phyloP scores from a whole-genome alignment of 2,797 vertebrate genomes.

The Uromys caudimaculatus region DNA sequence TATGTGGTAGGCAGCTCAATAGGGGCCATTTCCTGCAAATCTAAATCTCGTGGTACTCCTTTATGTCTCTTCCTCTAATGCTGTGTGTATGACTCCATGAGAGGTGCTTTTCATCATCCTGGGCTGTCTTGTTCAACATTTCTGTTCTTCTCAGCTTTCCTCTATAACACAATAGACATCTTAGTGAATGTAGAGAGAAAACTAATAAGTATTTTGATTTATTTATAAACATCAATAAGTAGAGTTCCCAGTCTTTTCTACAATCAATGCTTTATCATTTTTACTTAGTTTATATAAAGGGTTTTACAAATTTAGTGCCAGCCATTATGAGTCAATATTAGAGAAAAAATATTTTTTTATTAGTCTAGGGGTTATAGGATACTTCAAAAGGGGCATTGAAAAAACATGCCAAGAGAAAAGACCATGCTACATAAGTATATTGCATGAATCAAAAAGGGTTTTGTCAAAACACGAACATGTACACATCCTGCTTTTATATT shows the following conservation, averaged over 20 bases:
- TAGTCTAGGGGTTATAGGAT: constrained; percentile 56
- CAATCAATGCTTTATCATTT: constrained; percentile 32
- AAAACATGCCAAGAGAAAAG: constrained; percentile 74
- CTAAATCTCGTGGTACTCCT: not conserved
- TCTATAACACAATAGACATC: constrained; percentile 21
- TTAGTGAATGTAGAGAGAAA: not conserved
- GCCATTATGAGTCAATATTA: constrained; percentile 52
- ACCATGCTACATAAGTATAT: constrained; percentile 80
- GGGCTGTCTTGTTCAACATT: not conserved
- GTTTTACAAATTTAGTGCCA: constrained; percentile 63
- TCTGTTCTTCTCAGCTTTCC: constrained; percentile 23
- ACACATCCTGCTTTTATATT: constrained; percentile 86
- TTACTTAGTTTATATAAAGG: constrained; percentile 48
- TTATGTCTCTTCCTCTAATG: constrained; percentile 14
- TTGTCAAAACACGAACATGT: constrained; percentile 87
- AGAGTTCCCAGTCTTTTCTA: constrained; percentile 58
- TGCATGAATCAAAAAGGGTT: constrained; percentile 88
- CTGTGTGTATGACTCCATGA: not conserved
- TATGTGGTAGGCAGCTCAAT: not conserved
- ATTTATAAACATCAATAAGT: constrained; percentile 60
- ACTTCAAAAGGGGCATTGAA: constrained; percentile 72
- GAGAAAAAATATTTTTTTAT: constrained; percentile 52
- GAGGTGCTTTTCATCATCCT: not conserved
- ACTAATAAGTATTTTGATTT: constrained; percentile 26
- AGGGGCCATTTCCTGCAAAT: constrained; percentile 1